Conservation (phyloP, 2,797 vertebrate species). For the Picus viridis region DNA sequence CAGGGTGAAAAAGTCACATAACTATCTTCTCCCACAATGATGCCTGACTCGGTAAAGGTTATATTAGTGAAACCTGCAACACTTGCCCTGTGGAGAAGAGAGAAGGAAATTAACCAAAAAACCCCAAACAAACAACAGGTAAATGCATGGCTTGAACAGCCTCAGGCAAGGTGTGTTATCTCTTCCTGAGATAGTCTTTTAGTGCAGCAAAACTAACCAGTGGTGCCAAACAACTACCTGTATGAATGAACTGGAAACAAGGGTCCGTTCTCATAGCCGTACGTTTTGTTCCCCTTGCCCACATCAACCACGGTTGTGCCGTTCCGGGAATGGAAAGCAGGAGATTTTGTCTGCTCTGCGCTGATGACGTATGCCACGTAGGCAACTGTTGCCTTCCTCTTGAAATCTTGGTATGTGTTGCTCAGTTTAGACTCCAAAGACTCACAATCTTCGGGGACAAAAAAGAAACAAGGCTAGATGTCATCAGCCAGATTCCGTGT, state of each 20-base stretch:
- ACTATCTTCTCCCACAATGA: slow-evolving; percentile 64
- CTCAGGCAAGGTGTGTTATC: not conserved
- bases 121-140: not conserved
- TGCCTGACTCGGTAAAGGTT: not conserved
- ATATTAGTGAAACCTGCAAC: slow-evolving; percentile 81
- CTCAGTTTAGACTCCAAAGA: slow-evolving; percentile 58
- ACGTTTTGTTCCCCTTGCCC: slow-evolving; percentile 53
- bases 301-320: slow-evolving; percentile 51
- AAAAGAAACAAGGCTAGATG: not conserved
- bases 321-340: not conserved
- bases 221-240: slow-evolving; percentile 64
- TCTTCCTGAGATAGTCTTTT: not conserved
- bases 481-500: not conserved
- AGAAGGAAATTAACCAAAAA: not conserved
- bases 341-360: not conserved
- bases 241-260: slow-evolving; percentile 75
- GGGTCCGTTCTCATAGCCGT: slow-evolving; percentile 74
- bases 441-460: not conserved
- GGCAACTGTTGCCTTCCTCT: slow-evolving; percentile 28
- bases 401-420: slow-evolving; percentile 76
- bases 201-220: not conserved
- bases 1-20: slow-evolving; percentile 72
- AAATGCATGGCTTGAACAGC: not conserved
- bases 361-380: slow-evolving; percentile 73
- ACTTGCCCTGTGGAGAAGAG: slow-evolving; percentile 63